Conservation (phyloP, 1,140 invertebrate species). For the Drosophila lini region DNA sequence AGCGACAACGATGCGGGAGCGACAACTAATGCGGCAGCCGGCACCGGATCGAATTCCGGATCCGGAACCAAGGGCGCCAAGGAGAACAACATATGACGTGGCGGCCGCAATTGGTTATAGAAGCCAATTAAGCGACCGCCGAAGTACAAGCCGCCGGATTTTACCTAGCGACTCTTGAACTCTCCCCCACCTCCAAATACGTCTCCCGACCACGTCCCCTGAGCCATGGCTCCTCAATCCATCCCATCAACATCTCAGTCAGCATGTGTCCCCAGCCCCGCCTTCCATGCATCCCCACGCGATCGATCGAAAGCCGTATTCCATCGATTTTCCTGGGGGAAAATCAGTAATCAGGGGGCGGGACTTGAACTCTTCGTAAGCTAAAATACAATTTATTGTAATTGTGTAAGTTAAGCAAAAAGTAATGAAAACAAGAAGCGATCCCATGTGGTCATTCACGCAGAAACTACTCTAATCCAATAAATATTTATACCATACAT, state of each 20-base stretch:
- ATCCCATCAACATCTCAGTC: background rate
- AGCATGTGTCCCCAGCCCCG: background rate
- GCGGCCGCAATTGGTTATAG: constrained; percentile 84
- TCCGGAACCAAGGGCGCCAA: constrained; percentile 69
- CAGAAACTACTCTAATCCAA: constrained; percentile 45
- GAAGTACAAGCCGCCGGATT: constrained; percentile 76
- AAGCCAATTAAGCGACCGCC: constrained; percentile 81
- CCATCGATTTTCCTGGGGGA: constrained; percentile 1
- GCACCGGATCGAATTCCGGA: constrained; percentile 31
- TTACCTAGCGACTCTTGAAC: constrained; percentile 55
- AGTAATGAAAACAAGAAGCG: constrained; percentile 8
- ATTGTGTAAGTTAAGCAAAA: constrained; percentile 41
- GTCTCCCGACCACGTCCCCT: background rate
- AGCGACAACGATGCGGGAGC: constrained; percentile 54
- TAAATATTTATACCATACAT: constrained; percentile 43
- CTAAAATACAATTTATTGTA: constrained; percentile 61
- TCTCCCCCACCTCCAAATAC: background rate
- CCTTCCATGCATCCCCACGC: background rate
- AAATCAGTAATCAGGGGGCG: constrained; percentile 23
- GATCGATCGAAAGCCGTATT: background rate
- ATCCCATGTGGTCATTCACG: constrained; percentile 30
- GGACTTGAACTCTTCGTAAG: constrained; percentile 41
- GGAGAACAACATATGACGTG: constrained; percentile 84
- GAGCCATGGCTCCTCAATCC: background rate
- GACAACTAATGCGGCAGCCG: constrained; percentile 42